These are phyloP conservation scores for Lytechinus pictus DNA, from an alignment of 35 echinoderm and acorn worm genomes.

Conservation along the genomic window DNA sequence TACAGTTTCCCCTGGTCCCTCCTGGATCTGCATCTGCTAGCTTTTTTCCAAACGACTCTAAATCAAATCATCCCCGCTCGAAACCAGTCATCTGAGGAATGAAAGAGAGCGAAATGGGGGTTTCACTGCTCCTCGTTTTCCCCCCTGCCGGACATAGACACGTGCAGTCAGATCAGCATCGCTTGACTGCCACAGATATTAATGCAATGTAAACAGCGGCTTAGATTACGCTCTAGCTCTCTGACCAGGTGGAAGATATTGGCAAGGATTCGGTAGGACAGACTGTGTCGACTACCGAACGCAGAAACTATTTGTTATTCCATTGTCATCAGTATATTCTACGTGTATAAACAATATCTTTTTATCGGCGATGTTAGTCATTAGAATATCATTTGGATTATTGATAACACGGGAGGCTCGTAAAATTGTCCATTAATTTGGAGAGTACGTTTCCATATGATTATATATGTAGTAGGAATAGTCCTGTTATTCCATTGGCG, in stretches of 20 bases:
- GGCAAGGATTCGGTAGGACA: background rate
- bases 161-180: background rate
- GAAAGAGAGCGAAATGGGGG: constrained; percentile 7
- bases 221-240: background rate
- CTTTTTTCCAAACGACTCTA: background rate
- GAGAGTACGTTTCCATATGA: too few species aligned
- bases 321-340: background rate
- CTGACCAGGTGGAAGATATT: background rate
- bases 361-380: background rate
- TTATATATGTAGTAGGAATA: too few species aligned
- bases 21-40: background rate
- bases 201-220: constrained; percentile 1
- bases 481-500: too few species aligned
- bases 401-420: too few species aligned
- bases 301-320: background rate
- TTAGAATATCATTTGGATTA: background rate
- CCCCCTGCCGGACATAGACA: background rate
- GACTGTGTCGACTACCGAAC: background rate
- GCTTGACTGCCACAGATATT: background rate
- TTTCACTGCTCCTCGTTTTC: background rate
- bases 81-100: background rate
- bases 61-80: background rate
- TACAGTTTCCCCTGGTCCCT: too few species aligned
- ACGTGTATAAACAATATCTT: background rate
- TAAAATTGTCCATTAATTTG: too few species aligned